Evolutionary conservation across 2,113 vertebrate genomes (phyloP).

Genomic region (Mesocricetus auratus): DNA sequence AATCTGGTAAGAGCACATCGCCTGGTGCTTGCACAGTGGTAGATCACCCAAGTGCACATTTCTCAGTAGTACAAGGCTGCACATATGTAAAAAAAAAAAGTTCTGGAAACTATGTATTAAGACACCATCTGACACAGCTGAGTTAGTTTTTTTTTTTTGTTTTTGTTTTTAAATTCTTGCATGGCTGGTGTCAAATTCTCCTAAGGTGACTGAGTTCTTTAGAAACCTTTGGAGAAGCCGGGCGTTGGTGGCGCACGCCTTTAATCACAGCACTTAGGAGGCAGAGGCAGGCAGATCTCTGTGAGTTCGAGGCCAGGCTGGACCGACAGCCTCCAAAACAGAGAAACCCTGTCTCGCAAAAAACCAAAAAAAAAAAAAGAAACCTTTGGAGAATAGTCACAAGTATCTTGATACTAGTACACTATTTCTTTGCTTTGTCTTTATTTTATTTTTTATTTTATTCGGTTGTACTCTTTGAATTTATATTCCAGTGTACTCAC

Average conservation of each 20-base stretch:
- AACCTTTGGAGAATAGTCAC: background rate
- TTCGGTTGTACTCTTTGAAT: background rate
- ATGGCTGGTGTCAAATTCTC: background rate
- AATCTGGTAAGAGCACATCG: background rate
- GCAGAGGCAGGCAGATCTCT: too few relatives aligned
- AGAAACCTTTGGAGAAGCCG: too few relatives aligned
- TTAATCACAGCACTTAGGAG: too few relatives aligned
- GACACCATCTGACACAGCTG: background rate
- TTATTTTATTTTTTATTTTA: background rate
- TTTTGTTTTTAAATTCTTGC: slow-evolving; percentile 23
- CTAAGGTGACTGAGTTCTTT: slow-evolving; percentile 24
- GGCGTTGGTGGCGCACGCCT: too few relatives aligned
- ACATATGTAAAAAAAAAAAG: background rate
- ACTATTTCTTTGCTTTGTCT: background rate
- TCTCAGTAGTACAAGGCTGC: background rate
- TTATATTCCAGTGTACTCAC: slow-evolving; percentile 17
- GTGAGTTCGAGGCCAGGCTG: too few relatives aligned
- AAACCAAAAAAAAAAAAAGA: too few relatives aligned
- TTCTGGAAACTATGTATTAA: background rate
- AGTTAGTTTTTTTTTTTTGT: background rate
- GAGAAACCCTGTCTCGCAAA: too few relatives aligned
- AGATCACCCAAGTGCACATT: background rate
- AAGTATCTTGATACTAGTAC: background rate
- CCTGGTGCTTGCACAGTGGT: background rate
- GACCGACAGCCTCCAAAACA: too few relatives aligned